Evolutionary conservation across 1,140 invertebrate genomes (phyloP).

Genomic region (Drosophila nigromelanica): DNA sequence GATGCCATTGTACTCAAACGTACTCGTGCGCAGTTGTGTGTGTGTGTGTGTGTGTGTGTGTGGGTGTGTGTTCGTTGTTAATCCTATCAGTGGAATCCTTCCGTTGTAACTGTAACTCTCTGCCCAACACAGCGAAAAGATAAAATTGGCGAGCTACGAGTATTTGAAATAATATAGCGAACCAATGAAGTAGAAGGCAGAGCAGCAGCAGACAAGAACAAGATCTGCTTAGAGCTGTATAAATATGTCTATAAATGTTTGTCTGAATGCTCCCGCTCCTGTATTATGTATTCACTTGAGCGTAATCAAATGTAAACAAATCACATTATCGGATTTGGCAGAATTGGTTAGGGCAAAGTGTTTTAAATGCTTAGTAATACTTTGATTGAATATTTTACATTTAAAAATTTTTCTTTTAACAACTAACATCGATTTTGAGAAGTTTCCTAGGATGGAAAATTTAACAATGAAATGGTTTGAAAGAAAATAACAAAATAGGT

Average conservation of each 20-base stretch:
- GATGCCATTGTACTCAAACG: conserved; percentile 24
- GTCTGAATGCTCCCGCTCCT: conserved; percentile 21
- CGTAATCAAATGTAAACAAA: conserved; percentile 34
- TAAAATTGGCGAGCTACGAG: conserved; percentile 28
- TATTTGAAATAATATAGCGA: conserved; percentile 23
- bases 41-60: no score
- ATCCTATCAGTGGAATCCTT: conserved; percentile 39
- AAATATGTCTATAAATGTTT: conserved; percentile 47
- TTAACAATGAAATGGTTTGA: no score
- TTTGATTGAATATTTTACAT: no score
- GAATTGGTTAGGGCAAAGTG: conserved; percentile 8
- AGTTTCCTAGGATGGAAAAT: no score
- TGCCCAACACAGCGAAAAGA: conserved; percentile 29
- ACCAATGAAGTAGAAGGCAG: conserved; percentile 41
- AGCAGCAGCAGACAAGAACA: neutral
- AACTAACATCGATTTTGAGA: no score
- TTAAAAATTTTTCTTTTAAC: no score
- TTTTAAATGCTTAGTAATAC: neutral
- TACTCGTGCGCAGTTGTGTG: no score
- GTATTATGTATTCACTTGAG: conserved; percentile 31
- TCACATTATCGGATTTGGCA: conserved; percentile 1
- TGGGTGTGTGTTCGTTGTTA: conserved; percentile 27
- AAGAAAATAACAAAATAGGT: no score
- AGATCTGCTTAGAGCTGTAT: conserved; percentile 11
- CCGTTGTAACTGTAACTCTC: conserved; percentile 14